A percentile compares a stretch with the other conserved stretches of the same genome.
Evolutionary conservation across 1,140 invertebrate species (phyloP).

Genomic region (Drosophila azteca): DNA sequence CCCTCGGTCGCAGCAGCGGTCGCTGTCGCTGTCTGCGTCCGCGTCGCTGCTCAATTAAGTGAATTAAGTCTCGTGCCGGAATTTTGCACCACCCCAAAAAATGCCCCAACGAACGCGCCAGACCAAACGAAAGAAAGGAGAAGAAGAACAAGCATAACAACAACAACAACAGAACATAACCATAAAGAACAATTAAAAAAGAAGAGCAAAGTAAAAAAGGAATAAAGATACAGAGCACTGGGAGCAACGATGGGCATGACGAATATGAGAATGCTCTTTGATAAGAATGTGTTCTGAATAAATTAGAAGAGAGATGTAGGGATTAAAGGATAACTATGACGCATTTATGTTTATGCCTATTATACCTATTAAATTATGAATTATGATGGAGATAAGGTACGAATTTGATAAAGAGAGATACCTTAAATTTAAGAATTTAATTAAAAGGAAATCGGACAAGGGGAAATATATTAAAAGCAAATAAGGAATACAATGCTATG

Average conservation of each 20-base stretch:
- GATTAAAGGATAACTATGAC: too few relatives aligned
- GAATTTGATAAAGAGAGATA: too few relatives aligned
- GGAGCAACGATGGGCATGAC: constrained; percentile 12
- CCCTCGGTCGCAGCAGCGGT: background rate
- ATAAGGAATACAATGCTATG: too few relatives aligned
- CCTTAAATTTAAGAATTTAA: too few relatives aligned
- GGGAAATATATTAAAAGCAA: too few relatives aligned
- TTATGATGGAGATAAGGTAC: too few relatives aligned
- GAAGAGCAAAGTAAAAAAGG: constrained; percentile 40
- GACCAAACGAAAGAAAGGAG: constrained; percentile 14
- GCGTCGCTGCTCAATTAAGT: constrained; percentile 68
- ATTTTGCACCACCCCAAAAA: constrained; percentile 61
- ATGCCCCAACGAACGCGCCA: background rate
- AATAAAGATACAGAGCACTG: constrained; percentile 38
- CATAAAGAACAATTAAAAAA: constrained; percentile 71
- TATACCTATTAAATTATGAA: too few relatives aligned
- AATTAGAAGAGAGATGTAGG: too few relatives aligned
- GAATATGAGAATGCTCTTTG: constrained; percentile 30
- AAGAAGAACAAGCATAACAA: constrained; percentile 47
- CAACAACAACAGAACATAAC: constrained; percentile 41
- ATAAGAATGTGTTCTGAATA: background rate
- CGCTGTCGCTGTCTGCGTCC: constrained; percentile 4
- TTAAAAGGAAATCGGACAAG: too few relatives aligned
- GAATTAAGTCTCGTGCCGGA: constrained; percentile 78
- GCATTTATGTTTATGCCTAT: too few relatives aligned